phyloP scores from a whole-genome alignment of 2,888 invertebrate species.

The Lymantria dispar region DNA sequence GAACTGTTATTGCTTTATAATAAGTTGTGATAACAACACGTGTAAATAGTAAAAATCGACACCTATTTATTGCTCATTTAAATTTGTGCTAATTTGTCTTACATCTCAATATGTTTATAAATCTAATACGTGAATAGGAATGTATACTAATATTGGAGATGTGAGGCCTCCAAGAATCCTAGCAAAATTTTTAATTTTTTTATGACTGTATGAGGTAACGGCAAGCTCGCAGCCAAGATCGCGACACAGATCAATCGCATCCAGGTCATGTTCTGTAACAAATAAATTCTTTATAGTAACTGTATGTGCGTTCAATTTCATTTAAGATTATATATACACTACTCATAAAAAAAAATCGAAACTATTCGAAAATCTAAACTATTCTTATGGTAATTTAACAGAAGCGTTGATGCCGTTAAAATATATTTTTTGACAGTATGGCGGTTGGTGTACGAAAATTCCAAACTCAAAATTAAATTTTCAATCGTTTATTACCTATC shows the following conservation, averaged over 20 bases:
- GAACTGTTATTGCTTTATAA: conserved; percentile 20
- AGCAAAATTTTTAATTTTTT: conserved; percentile 8
- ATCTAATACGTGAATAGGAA: conserved; percentile 34
- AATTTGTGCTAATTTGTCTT: conserved; percentile 17
- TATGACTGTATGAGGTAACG: conserved; percentile 22
- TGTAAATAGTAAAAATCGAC: conserved; percentile 9
- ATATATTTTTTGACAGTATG: no score
- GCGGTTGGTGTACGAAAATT: no score
- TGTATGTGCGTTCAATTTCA: background rate
- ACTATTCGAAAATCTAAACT: no score
- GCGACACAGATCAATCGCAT: conserved; percentile 11
- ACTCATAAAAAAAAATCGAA: no score
- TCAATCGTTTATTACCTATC: no score
- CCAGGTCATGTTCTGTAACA: conserved; percentile 29
- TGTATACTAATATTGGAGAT: conserved; percentile 46
- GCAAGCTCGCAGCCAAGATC: conserved; percentile 32
- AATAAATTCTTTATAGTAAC: conserved; percentile 2
- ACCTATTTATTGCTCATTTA: conserved; percentile 8
- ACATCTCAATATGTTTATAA: conserved; percentile 12
- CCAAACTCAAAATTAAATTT: no score
- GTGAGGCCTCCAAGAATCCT: conserved; percentile 9
- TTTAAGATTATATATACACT: background rate
- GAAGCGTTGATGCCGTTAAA: no score
- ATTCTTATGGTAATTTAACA: no score
- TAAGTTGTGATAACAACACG: conserved; percentile 4